Evolutionary conservation across 2,113 vertebrate genomes (phyloP).

Genomic region (Oryzias celebensis): DNA sequence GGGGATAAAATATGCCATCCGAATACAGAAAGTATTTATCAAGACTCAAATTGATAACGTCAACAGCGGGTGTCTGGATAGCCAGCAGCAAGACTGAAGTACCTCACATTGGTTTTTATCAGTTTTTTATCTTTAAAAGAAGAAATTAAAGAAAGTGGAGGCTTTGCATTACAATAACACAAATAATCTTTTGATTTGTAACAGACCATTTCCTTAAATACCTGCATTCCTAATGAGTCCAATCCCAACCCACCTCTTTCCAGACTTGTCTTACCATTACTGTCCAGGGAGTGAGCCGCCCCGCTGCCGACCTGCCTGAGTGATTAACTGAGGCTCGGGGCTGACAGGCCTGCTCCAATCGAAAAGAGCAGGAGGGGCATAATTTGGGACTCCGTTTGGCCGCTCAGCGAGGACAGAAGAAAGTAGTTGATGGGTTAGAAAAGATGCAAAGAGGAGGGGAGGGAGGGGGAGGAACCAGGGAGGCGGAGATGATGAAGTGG

Average conservation of each 20-base stretch:
- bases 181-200: slow-evolving; percentile 80
- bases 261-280: slow-evolving; percentile 75
- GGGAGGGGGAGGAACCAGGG: background rate
- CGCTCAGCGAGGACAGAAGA: slow-evolving; percentile 57
- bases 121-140: slow-evolving; percentile 6
- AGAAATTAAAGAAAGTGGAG: slow-evolving; percentile 23
- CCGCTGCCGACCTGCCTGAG: slow-evolving; percentile 73
- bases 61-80: slow-evolving; percentile 43
- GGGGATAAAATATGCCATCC: slow-evolving; percentile 60
- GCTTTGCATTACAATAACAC: slow-evolving; percentile 58
- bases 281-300: slow-evolving; percentile 69
- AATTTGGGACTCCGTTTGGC: slow-evolving; percentile 77
- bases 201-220: slow-evolving; percentile 82
- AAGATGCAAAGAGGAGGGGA: slow-evolving; percentile 8
- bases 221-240: slow-evolving; percentile 79
- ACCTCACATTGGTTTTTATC: slow-evolving; percentile 35
- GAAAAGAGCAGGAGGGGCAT: slow-evolving; percentile 64
- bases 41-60: slow-evolving; percentile 70
- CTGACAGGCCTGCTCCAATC: slow-evolving; percentile 76
- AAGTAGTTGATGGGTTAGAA: slow-evolving; percentile 45
- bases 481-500: slow-evolving; percentile 36
- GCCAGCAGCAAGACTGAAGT: slow-evolving; percentile 30
- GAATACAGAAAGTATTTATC: slow-evolving; percentile 66
- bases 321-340: slow-evolving; percentile 81
- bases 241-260: slow-evolving; percentile 33